Evolutionary conservation across 2,888 invertebrate genomes (phyloP), one percentile per base, ranked within the genome.

Genomic region (Lumbricus terrestris): DNA sequence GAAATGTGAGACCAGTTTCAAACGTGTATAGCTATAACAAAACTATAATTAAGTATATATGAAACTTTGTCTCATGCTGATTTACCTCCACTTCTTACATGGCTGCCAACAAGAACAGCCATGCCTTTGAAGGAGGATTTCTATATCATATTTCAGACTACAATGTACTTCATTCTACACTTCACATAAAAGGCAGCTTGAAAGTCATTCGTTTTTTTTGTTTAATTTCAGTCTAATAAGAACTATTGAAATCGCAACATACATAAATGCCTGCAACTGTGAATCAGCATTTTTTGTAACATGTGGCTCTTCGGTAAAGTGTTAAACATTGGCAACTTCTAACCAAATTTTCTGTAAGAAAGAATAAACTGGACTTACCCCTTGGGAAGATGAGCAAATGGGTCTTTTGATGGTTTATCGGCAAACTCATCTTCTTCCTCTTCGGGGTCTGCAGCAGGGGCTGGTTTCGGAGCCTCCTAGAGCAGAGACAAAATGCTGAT

Each of bases 311-410:
- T 47, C 20, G 15, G 18, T 20, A 20, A 47, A 47, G 47, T 47
- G 47, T 20, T 47, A 69, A 69, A 29, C 69, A 69, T 69, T n/a
- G 13, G n/a, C 8, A 69, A 69, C n/a, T n/a, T 11, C 35, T 34
- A 23, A 88, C 35, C 29, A 34, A 88, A 34, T 37, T 88, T 88
- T 38, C 88, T 29, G 23, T 34, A 89, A 37, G 88, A 40, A 38
- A 89, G 33, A 89, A 40, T 35, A 33, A 38, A 89, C 29, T 35
- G 35, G 34, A 47, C 38, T 35, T 89, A 94, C 94, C 93, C 93
- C 92, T 93, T 94, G 13, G 99, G 98, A 95, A 98, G 95, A 34
- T 96, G 95, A 94, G 97, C 97, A 94, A 99, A 98, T 82, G 99
- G 99, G 95, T 99, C 98, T 95, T 97, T 98, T 5, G 92, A 90